Percentiles rank a stretch among this genome's conserved stretches.
These are phyloP conservation scores for Limnephilus rhombicus DNA, from an alignment of 2,888 invertebrate species.

Conservation along the genomic window DNA sequence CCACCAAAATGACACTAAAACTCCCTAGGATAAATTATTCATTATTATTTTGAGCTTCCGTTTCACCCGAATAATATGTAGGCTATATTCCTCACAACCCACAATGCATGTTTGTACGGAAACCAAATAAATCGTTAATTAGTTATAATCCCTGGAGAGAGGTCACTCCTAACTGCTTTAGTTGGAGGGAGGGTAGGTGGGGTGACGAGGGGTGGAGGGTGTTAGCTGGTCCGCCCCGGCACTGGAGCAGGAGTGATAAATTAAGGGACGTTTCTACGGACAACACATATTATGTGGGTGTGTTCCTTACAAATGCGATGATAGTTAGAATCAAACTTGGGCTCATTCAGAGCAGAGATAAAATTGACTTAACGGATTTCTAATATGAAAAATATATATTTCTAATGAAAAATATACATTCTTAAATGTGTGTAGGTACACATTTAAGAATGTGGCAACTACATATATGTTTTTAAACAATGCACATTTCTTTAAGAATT, in stretches of 20 bases:
- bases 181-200: neutral
- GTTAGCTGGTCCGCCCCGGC: neutral
- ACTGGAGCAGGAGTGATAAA: neutral
- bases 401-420: too few relatives aligned
- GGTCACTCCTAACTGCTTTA: slow-evolving; percentile 26
- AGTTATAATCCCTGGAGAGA: neutral
- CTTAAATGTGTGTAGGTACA: too few relatives aligned
- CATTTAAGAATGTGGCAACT: too few relatives aligned
- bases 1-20: neutral
- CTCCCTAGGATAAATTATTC: neutral
- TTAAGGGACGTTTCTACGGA: neutral
- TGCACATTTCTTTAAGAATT: too few relatives aligned
- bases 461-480: too few relatives aligned
- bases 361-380: neutral
- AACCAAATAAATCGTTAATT: slow-evolving; percentile 26
- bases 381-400: too few relatives aligned
- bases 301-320: neutral
- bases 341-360: neutral
- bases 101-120: neutral
- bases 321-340: neutral
- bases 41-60: neutral
- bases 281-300: neutral
- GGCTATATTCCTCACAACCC: neutral
- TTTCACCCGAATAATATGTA: neutral
- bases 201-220: neutral